These are phyloP conservation scores for Hedya salicella DNA, from an alignment of 2,888 invertebrate species.

Conservation along the genomic window DNA sequence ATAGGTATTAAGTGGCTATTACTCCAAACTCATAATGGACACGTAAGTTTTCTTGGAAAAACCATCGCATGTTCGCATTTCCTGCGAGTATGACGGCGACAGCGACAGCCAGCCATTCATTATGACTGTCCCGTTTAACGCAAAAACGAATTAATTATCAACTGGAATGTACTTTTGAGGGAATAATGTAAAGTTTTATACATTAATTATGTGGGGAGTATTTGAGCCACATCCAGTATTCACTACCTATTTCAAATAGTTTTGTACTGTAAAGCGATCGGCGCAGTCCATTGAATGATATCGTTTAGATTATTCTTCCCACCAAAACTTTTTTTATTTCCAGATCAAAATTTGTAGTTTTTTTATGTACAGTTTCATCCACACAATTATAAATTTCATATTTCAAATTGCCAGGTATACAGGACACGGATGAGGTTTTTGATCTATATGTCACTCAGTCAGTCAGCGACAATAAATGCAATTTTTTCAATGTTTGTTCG, in stretches of 20 bases:
- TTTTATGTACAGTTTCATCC: no score
- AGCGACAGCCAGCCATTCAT: constrained; percentile 57
- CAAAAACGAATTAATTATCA: constrained; percentile 45
- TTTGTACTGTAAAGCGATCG: no score
- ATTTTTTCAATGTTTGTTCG: no score
- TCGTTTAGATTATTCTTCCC: no score
- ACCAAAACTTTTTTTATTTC: no score
- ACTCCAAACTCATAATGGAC: constrained; percentile 1
- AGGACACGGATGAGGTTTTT: no score
- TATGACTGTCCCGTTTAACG: constrained; percentile 57
- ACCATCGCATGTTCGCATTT: constrained; percentile 51
- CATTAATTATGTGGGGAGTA: constrained; percentile 11
- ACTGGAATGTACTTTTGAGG: constrained; percentile 21
- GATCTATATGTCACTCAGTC: no score
- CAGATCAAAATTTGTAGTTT: no score
- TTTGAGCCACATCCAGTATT: neutral
- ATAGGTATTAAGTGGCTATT: constrained; percentile 1
- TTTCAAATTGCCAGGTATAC: no score
- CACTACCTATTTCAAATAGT: neutral
- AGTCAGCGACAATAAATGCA: no score
- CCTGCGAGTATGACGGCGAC: constrained; percentile 52
- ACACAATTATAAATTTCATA: no score
- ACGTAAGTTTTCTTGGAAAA: constrained; percentile 45
- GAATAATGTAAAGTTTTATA: constrained; percentile 7
- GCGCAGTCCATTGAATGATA: no score